Base-by-base conservation (phyloP, 2,888 invertebrate species). In the Margaritifera margaritifera region DNA sequence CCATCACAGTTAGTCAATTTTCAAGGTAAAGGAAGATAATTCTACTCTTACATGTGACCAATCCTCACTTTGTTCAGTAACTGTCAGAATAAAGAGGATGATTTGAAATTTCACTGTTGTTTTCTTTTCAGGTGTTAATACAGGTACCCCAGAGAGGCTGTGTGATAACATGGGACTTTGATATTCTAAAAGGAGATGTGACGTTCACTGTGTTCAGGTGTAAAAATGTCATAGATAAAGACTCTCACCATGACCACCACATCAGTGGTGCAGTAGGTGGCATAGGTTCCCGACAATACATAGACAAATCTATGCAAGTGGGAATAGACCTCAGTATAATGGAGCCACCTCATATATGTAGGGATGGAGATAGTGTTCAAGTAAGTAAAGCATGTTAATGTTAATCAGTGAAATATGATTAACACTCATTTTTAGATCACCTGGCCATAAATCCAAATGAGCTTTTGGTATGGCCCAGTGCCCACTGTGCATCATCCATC, bases 151-250 rank as follows among this genome's bases (percentile, higher is more conserved):
- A 96, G 89, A 93, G 94, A 20, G 96, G 96, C 81, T 94, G 95
- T 89, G 96, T 98, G 71, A 92, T 98, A 59, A 97, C 97, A 31
- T 98, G 97, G 97, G 98, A 98, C 91, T 98, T 97, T 91, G 97
- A 98, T 91, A 95, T 97, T 65, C 92, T 97, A 89, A 93, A 96
- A 31, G 95, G 95, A 86, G 95, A 96, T 90, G 93, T 97, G 81
- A 93, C 94, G 74, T 98, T 97, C 91, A 94, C 94, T 11, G 93
- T 97, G 61, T 93, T 92, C 71, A 90, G 91, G 19, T 85, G 85
- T 74, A 84, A 86, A 63, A 80, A 79, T 27, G 59, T 81, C 0
- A 56, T 86, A 70, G 71, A 84, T 65, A 68, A 80, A 73, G 80
- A 84, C 59, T 81, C 84, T 15, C 79, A 81, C 15, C 88, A 88